These are phyloP conservation scores for Sebastes hubbsi DNA, from an alignment of 2,797 vertebrate genomes.

Conservation along the genomic window DNA sequence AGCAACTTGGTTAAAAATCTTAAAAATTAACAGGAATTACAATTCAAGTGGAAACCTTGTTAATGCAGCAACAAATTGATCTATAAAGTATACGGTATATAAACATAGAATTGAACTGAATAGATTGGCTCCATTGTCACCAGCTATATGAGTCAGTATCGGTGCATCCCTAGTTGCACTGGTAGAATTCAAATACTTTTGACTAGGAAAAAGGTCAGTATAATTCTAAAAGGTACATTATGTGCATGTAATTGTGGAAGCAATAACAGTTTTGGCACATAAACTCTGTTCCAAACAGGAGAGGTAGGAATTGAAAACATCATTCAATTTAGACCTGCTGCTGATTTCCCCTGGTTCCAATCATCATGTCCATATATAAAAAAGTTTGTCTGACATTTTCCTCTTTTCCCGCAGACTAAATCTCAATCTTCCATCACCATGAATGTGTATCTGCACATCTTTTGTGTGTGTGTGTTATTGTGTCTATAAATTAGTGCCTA, in stretches of 20 bases:
- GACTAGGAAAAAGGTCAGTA: background rate
- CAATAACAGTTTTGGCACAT: background rate
- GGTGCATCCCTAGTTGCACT: background rate
- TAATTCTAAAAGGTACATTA: background rate
- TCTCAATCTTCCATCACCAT: background rate
- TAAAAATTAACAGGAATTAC: too few relatives aligned
- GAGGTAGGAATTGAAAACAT: background rate
- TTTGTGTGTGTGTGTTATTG: background rate
- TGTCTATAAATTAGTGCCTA: constrained; percentile 19
- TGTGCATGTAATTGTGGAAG: background rate
- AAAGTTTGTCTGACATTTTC: constrained; percentile 39
- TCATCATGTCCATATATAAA: constrained; percentile 47
- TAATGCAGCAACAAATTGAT: too few relatives aligned
- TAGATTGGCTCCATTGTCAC: too few relatives aligned
- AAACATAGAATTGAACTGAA: too few relatives aligned
- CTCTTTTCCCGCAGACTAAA: constrained; percentile 21
- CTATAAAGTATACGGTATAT: too few relatives aligned
- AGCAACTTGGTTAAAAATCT: too few relatives aligned
- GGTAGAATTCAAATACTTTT: background rate
- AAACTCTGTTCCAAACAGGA: background rate
- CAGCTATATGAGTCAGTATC: too few relatives aligned
- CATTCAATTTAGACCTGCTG: constrained; percentile 25
- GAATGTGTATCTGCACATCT: background rate
- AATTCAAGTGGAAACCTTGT: too few relatives aligned
- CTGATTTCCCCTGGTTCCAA: constrained; percentile 52